These are phyloP conservation scores for Zaprionus ghesquierei DNA, from an alignment of 1,140 invertebrate genomes.

Conservation along the genomic window DNA sequence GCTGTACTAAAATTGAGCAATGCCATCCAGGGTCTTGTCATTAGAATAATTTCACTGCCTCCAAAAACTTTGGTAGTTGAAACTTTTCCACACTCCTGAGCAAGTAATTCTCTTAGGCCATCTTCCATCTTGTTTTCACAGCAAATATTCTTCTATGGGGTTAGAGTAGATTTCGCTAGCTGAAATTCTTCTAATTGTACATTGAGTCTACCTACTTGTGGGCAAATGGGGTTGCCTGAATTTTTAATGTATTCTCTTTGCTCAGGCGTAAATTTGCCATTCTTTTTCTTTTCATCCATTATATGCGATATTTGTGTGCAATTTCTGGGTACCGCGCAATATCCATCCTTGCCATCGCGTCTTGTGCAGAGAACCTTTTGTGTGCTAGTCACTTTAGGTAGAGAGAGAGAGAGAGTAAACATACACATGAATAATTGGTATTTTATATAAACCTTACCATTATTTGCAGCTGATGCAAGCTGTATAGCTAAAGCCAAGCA, in stretches of 20 bases:
- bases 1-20: neutral
- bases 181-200: too few relatives aligned
- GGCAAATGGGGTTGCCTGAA: neutral
- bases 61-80: neutral
- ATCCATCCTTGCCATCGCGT: neutral
- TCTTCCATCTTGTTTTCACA: constrained; percentile 4
- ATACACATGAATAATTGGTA: too few relatives aligned
- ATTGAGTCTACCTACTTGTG: neutral
- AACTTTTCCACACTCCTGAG: neutral
- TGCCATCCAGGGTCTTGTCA: constrained; percentile 33
- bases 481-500: too few relatives aligned
- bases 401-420: too few relatives aligned
- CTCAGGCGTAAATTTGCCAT: neutral
- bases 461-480: too few relatives aligned
- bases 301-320: neutral
- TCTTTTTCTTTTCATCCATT: neutral
- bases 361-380: neutral
- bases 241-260: neutral
- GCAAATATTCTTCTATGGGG: neutral
- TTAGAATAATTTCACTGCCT: neutral
- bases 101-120: neutral
- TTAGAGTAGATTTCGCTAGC: too few relatives aligned
- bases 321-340: neutral
- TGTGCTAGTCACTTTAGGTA: too few relatives aligned
- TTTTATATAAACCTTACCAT: too few relatives aligned